phyloP scores from a whole-genome alignment of 2,888 invertebrate genomes.

The Tenodera sinensis region DNA sequence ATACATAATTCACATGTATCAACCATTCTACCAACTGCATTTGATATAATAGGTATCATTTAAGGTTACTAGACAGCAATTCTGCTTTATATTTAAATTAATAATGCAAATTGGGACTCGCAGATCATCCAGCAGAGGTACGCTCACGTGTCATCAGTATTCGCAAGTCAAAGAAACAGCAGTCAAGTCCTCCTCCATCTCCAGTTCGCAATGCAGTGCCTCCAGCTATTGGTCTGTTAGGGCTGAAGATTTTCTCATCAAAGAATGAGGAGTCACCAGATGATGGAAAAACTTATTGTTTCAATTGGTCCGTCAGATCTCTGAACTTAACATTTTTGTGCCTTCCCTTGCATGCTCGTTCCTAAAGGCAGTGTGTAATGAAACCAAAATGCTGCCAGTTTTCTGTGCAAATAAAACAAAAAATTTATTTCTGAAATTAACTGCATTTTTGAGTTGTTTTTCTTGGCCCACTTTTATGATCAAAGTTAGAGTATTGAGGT shows the following conservation, averaged over 20 bases:
- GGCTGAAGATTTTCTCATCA: neutral
- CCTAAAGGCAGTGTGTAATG: neutral
- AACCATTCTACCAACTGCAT: too few relatives aligned
- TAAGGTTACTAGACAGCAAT: too few relatives aligned
- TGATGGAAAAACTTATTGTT: neutral
- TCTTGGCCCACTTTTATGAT: too few relatives aligned
- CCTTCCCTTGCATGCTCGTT: neutral
- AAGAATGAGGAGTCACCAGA: neutral
- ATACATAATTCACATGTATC: too few relatives aligned
- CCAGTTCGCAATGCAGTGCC: neutral
- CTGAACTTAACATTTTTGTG: neutral
- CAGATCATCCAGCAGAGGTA: neutral
- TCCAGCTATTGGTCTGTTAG: constrained; percentile 4
- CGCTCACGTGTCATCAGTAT: neutral
- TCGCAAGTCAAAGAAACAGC: neutral
- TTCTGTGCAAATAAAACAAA: neutral
- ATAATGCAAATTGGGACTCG: neutral
- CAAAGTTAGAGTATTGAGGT: too few relatives aligned
- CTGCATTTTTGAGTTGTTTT: neutral
- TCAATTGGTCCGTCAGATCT: constrained; percentile 2
- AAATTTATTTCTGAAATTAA: neutral
- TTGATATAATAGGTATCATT: too few relatives aligned
- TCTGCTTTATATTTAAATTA: neutral
- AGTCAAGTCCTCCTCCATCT: neutral
- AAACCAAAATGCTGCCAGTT: neutral